phyloP scores from a whole-genome alignment of 2,888 invertebrate genomes.

The Caenorhabditis sp. region DNA sequence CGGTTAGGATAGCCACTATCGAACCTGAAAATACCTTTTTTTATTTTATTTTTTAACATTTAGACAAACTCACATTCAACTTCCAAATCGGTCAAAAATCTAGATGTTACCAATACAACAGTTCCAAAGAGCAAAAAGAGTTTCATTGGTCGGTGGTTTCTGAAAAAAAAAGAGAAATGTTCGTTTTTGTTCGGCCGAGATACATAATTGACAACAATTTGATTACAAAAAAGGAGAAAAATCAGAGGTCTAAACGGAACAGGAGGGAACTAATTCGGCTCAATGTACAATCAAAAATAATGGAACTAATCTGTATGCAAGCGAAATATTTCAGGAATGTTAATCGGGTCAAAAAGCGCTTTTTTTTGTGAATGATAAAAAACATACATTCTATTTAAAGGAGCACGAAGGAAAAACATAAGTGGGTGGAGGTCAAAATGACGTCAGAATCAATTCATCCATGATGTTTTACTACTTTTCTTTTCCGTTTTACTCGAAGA shows the following conservation, averaged over 20 bases:
- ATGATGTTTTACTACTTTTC: too few relatives aligned
- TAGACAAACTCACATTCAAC: constrained; percentile 21
- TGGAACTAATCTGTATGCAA: too few relatives aligned
- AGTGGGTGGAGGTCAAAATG: too few relatives aligned
- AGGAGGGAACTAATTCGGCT: too few relatives aligned
- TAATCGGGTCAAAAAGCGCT: too few relatives aligned
- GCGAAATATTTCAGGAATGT: too few relatives aligned
- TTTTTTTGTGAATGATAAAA: too few relatives aligned
- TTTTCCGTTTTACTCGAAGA: too few relatives aligned
- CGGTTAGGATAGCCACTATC: constrained; percentile 38
- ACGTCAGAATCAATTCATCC: too few relatives aligned
- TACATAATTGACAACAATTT: not conserved
- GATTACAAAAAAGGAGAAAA: constrained; percentile 6
- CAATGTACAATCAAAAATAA: too few relatives aligned
- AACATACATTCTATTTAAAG: too few relatives aligned
- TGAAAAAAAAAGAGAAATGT: constrained; percentile 1
- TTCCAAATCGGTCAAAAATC: constrained; percentile 16
- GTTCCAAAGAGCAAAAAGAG: constrained; percentile 1
- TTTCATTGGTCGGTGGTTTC: not conserved
- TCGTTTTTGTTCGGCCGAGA: constrained; percentile 6
- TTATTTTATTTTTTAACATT: not conserved
- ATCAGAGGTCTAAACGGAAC: not conserved
- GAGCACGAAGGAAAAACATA: too few relatives aligned
- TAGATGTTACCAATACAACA: not conserved
- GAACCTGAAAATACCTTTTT: constrained; percentile 23